Base-by-base conservation (phyloP, 2,888 invertebrate genomes). In the Acleris emargana region DNA sequence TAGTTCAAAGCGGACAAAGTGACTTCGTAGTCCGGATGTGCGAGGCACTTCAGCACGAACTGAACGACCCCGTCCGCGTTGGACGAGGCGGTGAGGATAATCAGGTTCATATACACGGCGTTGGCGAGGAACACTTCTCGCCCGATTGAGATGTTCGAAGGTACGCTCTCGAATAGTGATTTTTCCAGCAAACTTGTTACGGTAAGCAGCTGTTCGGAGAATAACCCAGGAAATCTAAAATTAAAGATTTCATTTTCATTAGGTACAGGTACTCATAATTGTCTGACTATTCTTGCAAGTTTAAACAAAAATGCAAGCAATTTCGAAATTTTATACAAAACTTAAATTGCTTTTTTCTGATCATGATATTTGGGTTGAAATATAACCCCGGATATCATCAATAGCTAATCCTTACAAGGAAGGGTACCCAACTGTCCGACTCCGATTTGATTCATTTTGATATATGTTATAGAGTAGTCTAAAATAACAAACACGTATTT, bases 91-190 rank as follows among this genome's bases (percentile, higher is more conserved):
- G 72, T 73, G 5, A 73, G 17, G 57, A 77, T 73, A 18, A 78
- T 75, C 2, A 76, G 71, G 38, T 73, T 75, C 58, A 77, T 69
- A 25, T 77, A 79, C 0, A 77, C 64, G 0, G 80, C 76, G 64
- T 82, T 81, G 0, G 86, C 69, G 0, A 86, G 67, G 59, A 85
- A 88, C 0, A 84, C 45, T 1, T 84, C 86, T 59, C 75, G 76
- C 0, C 88, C 88, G 0, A 82, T 74, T 1, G 69, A 73, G 5
- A 80, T 68, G 4, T 52, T 3, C 0, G 72, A 60, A 3, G 63
- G 38, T 5, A 68, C 64, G 1, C 63, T 60, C 1, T 63, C 61
- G 58, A 83, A 83, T 43, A 88, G 53, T 0, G 87, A 58, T 11
- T 68, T 63, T 0, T 79, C 68, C 28, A 88, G 64, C 18, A 61